A percentile compares a stretch with the other conserved stretches of the same genome.
phyloP scores from a whole-genome alignment of 2,113 vertebrate species.

The Peromyscus leucopus region DNA sequence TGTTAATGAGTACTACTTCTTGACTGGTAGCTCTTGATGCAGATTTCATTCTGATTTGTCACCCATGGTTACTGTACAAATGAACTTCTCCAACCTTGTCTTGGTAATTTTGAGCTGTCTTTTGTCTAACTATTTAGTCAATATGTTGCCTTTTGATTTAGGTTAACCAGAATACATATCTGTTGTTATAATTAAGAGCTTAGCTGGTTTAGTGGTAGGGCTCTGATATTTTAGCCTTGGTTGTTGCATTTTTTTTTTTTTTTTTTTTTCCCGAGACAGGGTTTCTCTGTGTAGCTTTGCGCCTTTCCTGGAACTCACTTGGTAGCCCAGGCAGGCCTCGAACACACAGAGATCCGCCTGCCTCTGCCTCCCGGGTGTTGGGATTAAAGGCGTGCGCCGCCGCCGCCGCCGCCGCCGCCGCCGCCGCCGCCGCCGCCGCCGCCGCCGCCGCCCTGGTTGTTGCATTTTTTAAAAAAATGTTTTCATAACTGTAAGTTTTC shows the following conservation, averaged over 20 bases:
- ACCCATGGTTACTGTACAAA: not conserved
- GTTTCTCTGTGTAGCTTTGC: too few relatives aligned
- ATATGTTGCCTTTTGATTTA: slow-evolving; percentile 16
- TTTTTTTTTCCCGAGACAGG: too few relatives aligned
- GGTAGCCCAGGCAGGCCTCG: too few relatives aligned
- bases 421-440: too few relatives aligned
- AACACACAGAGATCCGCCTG: too few relatives aligned
- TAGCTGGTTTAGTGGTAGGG: not conserved
- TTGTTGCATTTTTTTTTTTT: not conserved
- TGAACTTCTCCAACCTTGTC: not conserved
- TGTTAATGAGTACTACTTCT: not conserved
- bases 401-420: too few relatives aligned
- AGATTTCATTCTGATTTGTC: not conserved
- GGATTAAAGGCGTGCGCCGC: too few relatives aligned
- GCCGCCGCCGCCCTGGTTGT: not conserved
- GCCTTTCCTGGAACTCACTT: too few relatives aligned
- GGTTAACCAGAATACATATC: not conserved
- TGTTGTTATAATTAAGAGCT: not conserved
- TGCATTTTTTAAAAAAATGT: not conserved
- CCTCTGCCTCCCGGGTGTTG: too few relatives aligned
- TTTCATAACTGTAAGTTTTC: not conserved
- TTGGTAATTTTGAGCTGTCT: not conserved
- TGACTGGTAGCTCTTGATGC: not conserved
- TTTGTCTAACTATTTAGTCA: not conserved
- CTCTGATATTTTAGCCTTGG: not conserved